A percentile compares a stretch with the other conserved stretches of the same genome.
Evolutionary conservation across 92 coral and sea anemone genomes (phyloP).

Genomic region (Epizoanthus stellaris): DNA sequence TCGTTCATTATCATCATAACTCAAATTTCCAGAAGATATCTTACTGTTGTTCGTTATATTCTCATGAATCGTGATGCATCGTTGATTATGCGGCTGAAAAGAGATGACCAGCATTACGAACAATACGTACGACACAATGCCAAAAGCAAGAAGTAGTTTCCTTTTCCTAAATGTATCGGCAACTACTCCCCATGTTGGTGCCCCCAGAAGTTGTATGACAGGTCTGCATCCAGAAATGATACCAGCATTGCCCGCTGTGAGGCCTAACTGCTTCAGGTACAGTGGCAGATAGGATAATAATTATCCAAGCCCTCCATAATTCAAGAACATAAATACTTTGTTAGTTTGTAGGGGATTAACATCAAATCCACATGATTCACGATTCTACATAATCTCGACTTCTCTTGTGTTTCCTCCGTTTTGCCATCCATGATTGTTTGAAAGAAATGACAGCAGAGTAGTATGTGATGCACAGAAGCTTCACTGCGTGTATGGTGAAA

Average conservation of each 20-base stretch:
- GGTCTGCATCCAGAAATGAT: slow-evolving; percentile 54
- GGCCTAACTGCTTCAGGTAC: slow-evolving; percentile 62
- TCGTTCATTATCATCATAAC: too few species aligned
- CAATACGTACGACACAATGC: slow-evolving; percentile 42
- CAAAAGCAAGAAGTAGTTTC: slow-evolving; percentile 47
- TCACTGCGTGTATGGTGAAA: too few species aligned
- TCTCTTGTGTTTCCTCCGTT: too few species aligned
- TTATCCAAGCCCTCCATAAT: slow-evolving; percentile 48
- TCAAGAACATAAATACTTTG: slow-evolving; percentile 54
- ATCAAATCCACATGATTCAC: slow-evolving; percentile 29
- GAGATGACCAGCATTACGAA: slow-evolving; percentile 26
- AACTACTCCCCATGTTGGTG: slow-evolving; percentile 59
- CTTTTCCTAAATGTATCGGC: slow-evolving; percentile 53
- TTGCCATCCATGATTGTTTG: too few species aligned
- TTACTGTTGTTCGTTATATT: slow-evolving; percentile 29
- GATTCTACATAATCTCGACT: too few species aligned
- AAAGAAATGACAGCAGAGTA: too few species aligned
- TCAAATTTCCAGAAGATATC: too few species aligned
- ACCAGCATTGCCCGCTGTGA: slow-evolving; percentile 50
- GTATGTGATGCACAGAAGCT: too few species aligned
- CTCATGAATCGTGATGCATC: slow-evolving; percentile 30
- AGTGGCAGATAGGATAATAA: slow-evolving; percentile 54
- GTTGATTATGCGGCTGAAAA: slow-evolving; percentile 50
- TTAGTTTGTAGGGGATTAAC: slow-evolving; percentile 51
- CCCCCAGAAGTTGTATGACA: slow-evolving; percentile 49